Evolutionary conservation across 2,888 invertebrate genomes (phyloP).

Genomic region (Melanchra persicariae): DNA sequence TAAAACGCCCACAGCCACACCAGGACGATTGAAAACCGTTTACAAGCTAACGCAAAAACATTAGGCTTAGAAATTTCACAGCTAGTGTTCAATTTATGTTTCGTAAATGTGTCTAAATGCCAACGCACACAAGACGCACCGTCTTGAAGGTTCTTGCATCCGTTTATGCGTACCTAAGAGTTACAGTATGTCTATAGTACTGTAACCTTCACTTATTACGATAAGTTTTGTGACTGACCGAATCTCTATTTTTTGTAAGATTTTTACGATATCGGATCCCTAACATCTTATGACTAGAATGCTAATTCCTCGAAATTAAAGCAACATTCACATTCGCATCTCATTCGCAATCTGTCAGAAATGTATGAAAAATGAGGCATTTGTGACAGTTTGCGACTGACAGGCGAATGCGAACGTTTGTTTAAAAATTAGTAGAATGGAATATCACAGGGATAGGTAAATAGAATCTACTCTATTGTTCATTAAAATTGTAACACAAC

Average conservation of each 20-base stretch:
- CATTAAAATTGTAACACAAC: not conserved
- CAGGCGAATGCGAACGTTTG: too few relatives aligned
- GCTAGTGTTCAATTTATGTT: constrained; percentile 74
- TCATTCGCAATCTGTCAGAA: too few relatives aligned
- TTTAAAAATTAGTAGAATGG: too few relatives aligned
- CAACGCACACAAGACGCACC: constrained; percentile 76
- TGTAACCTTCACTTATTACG: constrained; percentile 67
- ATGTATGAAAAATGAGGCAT: too few relatives aligned
- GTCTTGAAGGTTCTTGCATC: constrained; percentile 70
- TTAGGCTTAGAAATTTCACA: constrained; percentile 75
- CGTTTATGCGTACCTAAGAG: constrained; percentile 56
- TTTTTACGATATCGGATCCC: too few relatives aligned
- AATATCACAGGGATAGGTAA: not conserved
- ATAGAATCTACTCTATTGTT: not conserved
- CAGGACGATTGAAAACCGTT: constrained; percentile 21
- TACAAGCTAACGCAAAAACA: constrained; percentile 70
- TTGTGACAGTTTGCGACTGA: too few relatives aligned
- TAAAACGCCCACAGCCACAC: not conserved
- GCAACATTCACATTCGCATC: too few relatives aligned
- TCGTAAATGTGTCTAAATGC: constrained; percentile 85
- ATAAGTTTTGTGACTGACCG: constrained; percentile 24
- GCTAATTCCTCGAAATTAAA: too few relatives aligned
- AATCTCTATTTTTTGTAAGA: not conserved
- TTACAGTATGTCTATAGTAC: constrained; percentile 54
- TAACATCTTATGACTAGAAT: too few relatives aligned